phyloP scores from a whole-genome alignment of 2,888 invertebrate genomes.

The Eretmocerus hayati region DNA sequence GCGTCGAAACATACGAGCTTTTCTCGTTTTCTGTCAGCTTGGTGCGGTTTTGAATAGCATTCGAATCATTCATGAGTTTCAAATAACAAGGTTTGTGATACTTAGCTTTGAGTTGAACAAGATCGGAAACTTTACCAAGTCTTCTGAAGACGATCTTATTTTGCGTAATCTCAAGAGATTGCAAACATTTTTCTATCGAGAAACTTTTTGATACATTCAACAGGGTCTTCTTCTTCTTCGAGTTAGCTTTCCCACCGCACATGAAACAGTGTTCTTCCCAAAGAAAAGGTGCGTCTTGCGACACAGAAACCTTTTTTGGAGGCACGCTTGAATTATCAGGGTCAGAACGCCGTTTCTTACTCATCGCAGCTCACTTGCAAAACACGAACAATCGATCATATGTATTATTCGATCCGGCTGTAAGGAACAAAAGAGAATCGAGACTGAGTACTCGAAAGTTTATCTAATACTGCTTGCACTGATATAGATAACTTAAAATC shows the following conservation, averaged over 20 bases:
- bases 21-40: neutral
- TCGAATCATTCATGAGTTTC: neutral
- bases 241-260: neutral
- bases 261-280: neutral
- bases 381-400: neutral
- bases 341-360: neutral
- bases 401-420: too few species aligned
- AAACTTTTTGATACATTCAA: neutral
- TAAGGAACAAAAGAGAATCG: too few species aligned
- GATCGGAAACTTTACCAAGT: neutral
- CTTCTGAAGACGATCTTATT: neutral
- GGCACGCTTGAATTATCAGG: neutral
- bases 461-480: too few species aligned
- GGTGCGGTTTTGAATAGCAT: neutral
- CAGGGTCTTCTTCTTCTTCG: neutral
- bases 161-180: neutral
- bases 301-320: neutral
- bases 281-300: neutral
- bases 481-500: too few species aligned
- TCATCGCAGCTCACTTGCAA: neutral
- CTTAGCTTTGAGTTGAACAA: neutral
- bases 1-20: neutral
- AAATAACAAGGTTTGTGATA: neutral
- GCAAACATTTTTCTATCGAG: neutral
- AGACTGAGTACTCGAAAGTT: too few species aligned